Evolutionary conservation across 1,140 invertebrate genomes (phyloP).

Genomic region (Andrena cerasifolii): DNA sequence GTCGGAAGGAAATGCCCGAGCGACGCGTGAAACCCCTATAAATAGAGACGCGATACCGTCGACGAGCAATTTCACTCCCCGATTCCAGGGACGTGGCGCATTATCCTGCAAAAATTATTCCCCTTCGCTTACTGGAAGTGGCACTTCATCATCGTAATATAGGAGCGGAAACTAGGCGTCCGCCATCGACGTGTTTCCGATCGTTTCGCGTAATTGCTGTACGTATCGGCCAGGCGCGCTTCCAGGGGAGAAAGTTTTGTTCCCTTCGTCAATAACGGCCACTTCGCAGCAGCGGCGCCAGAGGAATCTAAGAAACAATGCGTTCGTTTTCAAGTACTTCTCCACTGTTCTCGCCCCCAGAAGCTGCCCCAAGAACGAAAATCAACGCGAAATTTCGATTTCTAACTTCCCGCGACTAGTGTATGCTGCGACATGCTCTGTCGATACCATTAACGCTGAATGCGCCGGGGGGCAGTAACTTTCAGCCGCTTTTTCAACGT

Average conservation of each 20-base stretch:
- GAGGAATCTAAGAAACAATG: too few relatives aligned
- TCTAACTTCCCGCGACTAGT: too few relatives aligned
- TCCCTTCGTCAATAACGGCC: neutral
- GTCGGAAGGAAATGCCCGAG: neutral
- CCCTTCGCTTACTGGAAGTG: too few relatives aligned
- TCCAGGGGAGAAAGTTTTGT: neutral
- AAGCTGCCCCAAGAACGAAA: too few relatives aligned
- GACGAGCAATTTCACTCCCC: neutral
- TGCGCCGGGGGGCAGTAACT: neutral
- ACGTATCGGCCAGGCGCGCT: neutral
- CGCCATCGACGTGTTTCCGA: neutral
- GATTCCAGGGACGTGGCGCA: neutral
- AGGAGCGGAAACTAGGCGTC: neutral
- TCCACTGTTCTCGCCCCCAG: too few relatives aligned
- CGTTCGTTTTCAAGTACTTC: too few relatives aligned
- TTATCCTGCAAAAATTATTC: constrained; percentile 4
- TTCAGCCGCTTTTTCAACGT: neutral
- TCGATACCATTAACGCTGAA: neutral
- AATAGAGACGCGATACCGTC: neutral
- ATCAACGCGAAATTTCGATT: too few relatives aligned
- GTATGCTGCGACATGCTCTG: too few relatives aligned
- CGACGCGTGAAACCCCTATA: neutral
- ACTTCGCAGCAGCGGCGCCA: neutral
- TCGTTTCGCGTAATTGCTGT: constrained; percentile 2
- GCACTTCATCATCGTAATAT: neutral